Percentiles rank a stretch among this genome's conserved stretches.
These are phyloP conservation scores for Ophion ventricosus DNA, from an alignment of 2,888 invertebrate genomes.

Conservation along the genomic window DNA sequence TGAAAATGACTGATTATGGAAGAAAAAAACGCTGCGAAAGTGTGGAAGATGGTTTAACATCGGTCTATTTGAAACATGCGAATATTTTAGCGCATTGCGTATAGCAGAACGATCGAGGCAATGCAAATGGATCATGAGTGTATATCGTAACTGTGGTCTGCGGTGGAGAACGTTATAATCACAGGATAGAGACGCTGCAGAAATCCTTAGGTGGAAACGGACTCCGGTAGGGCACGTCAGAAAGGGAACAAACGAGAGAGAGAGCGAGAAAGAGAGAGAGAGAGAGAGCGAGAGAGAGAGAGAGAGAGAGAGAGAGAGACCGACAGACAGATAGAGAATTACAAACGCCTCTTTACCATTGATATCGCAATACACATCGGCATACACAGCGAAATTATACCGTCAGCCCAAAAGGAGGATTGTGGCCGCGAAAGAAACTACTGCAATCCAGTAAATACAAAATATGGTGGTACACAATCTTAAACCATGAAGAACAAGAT, in stretches of 20 bases:
- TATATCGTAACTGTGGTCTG: conserved; percentile 19
- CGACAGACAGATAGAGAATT: conserved; percentile 12
- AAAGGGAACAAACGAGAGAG: too few relatives aligned
- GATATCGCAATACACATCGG: conserved; percentile 54
- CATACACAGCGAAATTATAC: conserved; percentile 48
- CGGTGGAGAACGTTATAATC: conserved; percentile 28
- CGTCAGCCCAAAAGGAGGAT: conserved; percentile 38
- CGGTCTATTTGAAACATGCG: conserved; percentile 63
- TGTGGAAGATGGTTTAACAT: conserved; percentile 65
- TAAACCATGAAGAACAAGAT: neutral
- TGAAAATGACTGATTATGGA: neutral
- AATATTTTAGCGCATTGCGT: conserved; percentile 67
- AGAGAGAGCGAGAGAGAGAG: conserved; percentile 12
- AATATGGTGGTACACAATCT: conserved; percentile 16
- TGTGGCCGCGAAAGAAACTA: conserved; percentile 23
- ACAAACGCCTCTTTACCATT: conserved; percentile 50
- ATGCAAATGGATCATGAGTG: conserved; percentile 17
- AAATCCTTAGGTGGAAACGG: conserved; percentile 25
- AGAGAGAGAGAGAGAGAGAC: conserved; percentile 37
- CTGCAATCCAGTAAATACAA: conserved; percentile 33
- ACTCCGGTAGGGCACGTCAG: conserved; percentile 6
- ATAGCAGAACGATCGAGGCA: conserved; percentile 20
- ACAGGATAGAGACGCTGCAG: conserved; percentile 12
- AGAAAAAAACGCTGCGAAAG: conserved; percentile 12
- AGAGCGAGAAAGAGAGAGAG: conserved; percentile 28